phyloP scores from a whole-genome alignment of 2,888 invertebrate species.

The Drosophila diplacantha region DNA sequence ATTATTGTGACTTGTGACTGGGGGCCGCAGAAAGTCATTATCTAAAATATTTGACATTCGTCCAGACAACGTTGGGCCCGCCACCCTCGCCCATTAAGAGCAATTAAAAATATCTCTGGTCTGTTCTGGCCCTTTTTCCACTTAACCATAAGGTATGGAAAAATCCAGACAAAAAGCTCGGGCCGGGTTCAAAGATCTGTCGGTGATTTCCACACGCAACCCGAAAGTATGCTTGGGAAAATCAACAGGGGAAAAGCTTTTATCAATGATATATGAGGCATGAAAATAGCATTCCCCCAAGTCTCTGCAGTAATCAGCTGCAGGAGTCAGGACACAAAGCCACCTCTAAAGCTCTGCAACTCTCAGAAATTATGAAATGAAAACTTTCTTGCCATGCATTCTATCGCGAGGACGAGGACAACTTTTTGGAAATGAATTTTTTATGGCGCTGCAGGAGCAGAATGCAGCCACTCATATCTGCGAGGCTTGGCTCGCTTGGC shows the following conservation, averaged over 20 bases:
- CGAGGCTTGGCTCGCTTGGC: slow-evolving; percentile 18
- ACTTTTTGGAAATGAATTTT: slow-evolving; percentile 60
- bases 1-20: slow-evolving; percentile 49
- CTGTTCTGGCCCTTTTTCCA: slow-evolving; percentile 11
- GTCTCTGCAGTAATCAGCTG: slow-evolving; percentile 24
- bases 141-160: slow-evolving; percentile 41
- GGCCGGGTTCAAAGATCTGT: slow-evolving; percentile 29
- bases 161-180: slow-evolving; percentile 12
- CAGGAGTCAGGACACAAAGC: slow-evolving; percentile 25
- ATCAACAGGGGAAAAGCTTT: slow-evolving; percentile 15
- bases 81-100: slow-evolving; percentile 44
- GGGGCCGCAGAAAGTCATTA: slow-evolving; percentile 57
- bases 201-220: slow-evolving; percentile 23
- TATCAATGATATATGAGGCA: slow-evolving; percentile 37
- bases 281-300: slow-evolving; percentile 15
- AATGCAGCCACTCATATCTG: slow-evolving; percentile 29
- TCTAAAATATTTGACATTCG: slow-evolving; percentile 68
- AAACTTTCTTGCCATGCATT: slow-evolving; percentile 42
- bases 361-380: slow-evolving; percentile 51
- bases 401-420: slow-evolving; percentile 25
- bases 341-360: slow-evolving; percentile 30
- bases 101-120: slow-evolving; percentile 53
- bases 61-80: slow-evolving; percentile 27
- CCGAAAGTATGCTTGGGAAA: slow-evolving; percentile 53
- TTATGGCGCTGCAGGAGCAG: slow-evolving; percentile 32